These are phyloP conservation scores for Athetis lepigone DNA, from an alignment of 2,888 invertebrate species.

Conservation along the genomic window DNA sequence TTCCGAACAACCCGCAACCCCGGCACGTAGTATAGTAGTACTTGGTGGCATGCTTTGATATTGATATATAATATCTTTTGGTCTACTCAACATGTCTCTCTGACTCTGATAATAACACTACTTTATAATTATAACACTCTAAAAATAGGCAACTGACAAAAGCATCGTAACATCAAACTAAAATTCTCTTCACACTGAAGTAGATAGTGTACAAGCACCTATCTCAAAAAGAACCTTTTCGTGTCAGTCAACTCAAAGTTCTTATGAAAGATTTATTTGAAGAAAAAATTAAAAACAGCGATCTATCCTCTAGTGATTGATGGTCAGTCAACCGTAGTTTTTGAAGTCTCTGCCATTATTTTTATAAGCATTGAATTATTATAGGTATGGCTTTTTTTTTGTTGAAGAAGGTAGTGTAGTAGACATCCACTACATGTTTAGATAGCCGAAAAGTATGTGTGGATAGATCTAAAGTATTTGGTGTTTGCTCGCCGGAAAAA, in stretches of 20 bases:
- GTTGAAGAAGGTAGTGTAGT: not conserved
- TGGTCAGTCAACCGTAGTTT: not conserved
- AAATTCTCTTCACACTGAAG: not conserved
- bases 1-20: no score
- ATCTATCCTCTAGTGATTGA: constrained; percentile 23
- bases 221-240: not conserved
- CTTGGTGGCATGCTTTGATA: no score
- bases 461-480: not conserved
- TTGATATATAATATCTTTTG: no score
- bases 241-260: not conserved
- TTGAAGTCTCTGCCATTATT: not conserved
- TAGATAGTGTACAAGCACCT: not conserved
- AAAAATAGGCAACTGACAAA: no score
- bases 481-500: not conserved
- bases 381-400: not conserved
- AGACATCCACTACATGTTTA: not conserved
- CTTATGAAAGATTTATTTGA: constrained; percentile 14
- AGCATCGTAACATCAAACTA: not conserved
- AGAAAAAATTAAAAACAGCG: constrained; percentile 18
- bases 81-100: no score
- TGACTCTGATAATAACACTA: no score
- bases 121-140: no score
- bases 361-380: not conserved
- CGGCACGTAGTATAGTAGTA: no score
- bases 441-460: no score